phyloP scores from a whole-genome alignment of 2,797 vertebrate genomes.

The Tapera naevia region DNA sequence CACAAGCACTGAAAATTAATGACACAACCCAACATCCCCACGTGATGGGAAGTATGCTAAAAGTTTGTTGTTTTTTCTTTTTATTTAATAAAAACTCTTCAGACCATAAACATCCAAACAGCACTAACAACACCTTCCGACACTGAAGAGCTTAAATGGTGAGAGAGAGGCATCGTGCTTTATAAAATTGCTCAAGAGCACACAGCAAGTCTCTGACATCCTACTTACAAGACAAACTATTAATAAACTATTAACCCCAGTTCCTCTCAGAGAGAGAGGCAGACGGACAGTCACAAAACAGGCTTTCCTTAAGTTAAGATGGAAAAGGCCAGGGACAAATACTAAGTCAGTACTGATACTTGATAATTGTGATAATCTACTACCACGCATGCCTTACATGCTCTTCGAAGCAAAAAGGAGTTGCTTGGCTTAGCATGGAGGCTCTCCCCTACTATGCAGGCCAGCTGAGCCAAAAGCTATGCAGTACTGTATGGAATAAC shows the following conservation, averaged over 20 bases:
- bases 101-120: not conserved
- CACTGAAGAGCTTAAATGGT: not conserved
- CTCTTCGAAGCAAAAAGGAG: slow-evolving; percentile 61
- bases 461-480: slow-evolving; percentile 65
- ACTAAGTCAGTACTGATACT: slow-evolving; percentile 73
- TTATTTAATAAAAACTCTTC: not conserved
- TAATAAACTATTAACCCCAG: slow-evolving; percentile 69
- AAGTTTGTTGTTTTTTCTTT: not conserved
- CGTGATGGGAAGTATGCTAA: not conserved
- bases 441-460: slow-evolving; percentile 62
- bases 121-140: not conserved
- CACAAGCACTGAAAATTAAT: slow-evolving; percentile 30
- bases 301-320: slow-evolving; percentile 61
- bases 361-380: slow-evolving; percentile 77
- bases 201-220: slow-evolving; percentile 29
- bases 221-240: slow-evolving; percentile 67
- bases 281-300: slow-evolving; percentile 67
- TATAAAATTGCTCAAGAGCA: not conserved
- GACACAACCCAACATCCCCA: not conserved
- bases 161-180: not conserved
- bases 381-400: slow-evolving; percentile 64
- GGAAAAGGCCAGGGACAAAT: slow-evolving; percentile 76
- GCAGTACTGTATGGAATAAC: slow-evolving; percentile 57
- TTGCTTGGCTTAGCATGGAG: slow-evolving; percentile 69
- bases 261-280: slow-evolving; percentile 1